These are phyloP conservation scores for Cebidichthys violaceus DNA, from an alignment of 2,113 vertebrate species.

Conservation along the genomic window DNA sequence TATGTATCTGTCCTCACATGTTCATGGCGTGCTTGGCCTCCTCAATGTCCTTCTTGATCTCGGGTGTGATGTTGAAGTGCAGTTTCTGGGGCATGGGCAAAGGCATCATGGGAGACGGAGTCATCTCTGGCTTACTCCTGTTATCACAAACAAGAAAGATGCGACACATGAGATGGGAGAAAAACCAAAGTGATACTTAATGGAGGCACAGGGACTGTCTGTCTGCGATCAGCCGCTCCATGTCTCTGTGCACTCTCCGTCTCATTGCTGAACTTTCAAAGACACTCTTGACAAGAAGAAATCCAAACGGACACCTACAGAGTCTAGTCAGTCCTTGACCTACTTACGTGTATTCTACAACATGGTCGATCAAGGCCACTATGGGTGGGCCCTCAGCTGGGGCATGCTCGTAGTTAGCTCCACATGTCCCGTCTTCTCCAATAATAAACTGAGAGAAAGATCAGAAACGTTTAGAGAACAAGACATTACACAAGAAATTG, in stretches of 20 bases:
- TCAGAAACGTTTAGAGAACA: not conserved
- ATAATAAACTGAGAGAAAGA: slow-evolving; percentile 88
- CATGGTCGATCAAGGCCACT: slow-evolving; percentile 90
- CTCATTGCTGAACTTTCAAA: not conserved
- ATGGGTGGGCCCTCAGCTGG: slow-evolving; percentile 95
- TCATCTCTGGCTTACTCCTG: slow-evolving; percentile 86
- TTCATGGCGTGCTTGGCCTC: slow-evolving; percentile 92
- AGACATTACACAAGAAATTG: not conserved
- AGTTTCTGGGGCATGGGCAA: slow-evolving; percentile 90
- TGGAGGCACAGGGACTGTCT: not conserved
- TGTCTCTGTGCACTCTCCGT: not conserved
- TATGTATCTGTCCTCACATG: slow-evolving; percentile 83
- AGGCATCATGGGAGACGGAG: slow-evolving; percentile 79
- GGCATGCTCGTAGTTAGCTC: slow-evolving; percentile 93
- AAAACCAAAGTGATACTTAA: not conserved
- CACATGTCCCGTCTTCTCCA: slow-evolving; percentile 94
- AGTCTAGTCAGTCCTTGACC: not conserved
- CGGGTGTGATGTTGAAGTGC: slow-evolving; percentile 92
- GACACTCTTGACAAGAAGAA: not conserved
- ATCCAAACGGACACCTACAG: not conserved
- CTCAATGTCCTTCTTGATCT: slow-evolving; percentile 92
- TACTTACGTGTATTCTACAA: slow-evolving; percentile 94
- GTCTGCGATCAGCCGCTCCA: not conserved
- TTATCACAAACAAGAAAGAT: not conserved
- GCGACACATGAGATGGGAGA: not conserved